Evolutionary conservation across 1,140 invertebrate species (phyloP).

Genomic region (Maniola jurtina): DNA sequence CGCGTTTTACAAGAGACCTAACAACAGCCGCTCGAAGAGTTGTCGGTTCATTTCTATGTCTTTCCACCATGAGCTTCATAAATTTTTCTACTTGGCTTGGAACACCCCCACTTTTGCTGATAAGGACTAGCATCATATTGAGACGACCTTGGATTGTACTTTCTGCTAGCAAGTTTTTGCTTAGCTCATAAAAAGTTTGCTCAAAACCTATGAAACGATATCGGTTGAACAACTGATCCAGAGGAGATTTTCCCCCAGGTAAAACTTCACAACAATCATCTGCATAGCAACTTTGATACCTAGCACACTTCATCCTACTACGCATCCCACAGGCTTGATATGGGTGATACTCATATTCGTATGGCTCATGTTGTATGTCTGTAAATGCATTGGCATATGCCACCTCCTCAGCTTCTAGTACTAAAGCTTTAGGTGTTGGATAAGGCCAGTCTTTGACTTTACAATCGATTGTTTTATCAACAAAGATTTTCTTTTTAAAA

Average conservation of each 20-base stretch:
- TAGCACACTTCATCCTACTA: constrained; percentile 18
- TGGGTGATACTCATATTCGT: constrained; percentile 15
- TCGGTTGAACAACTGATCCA: constrained; percentile 48
- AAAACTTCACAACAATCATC: neutral
- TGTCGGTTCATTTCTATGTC: constrained; percentile 48
- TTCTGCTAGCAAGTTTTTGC: constrained; percentile 39
- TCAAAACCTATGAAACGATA: constrained; percentile 53
- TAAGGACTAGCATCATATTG: constrained; percentile 54
- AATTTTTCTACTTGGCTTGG: constrained; percentile 41
- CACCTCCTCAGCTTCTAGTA: constrained; percentile 1
- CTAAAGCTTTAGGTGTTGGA: constrained; percentile 22
- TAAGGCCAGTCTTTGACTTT: constrained; percentile 47
- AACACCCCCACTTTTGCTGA: constrained; percentile 56
- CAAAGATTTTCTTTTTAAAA: constrained; percentile 50
- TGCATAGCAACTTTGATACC: neutral
- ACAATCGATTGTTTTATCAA: constrained; percentile 40
- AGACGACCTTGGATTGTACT: constrained; percentile 43
- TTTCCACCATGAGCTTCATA: constrained; percentile 38
- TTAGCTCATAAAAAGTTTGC: constrained; percentile 47
- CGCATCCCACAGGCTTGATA: neutral
- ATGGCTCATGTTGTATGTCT: constrained; percentile 27
- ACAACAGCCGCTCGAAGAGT: constrained; percentile 49
- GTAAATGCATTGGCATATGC: constrained; percentile 27
- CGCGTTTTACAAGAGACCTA: constrained; percentile 53
- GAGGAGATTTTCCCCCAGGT: constrained; percentile 13